A percentile compares a stretch with the other conserved stretches of the same genome.
Conservation (phyloP, 1,140 invertebrate species). For the Trichoplusia ni region DNA sequence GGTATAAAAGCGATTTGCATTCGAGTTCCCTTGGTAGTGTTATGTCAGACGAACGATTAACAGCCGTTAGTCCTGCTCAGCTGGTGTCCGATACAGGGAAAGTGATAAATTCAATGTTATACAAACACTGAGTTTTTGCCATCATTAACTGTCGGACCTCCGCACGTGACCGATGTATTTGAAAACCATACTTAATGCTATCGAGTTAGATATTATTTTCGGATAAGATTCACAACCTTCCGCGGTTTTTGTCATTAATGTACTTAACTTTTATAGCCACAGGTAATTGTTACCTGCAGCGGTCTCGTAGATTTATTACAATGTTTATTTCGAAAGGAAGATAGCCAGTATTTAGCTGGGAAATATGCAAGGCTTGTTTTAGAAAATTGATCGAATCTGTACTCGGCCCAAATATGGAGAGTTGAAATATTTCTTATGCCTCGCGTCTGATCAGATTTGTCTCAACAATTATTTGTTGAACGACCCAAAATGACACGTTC, state of each 20-base stretch:
- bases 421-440: neutral
- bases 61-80: constrained; percentile 44
- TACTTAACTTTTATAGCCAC: neutral
- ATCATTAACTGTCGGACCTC: constrained; percentile 19
- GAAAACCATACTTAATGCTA: neutral
- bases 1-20: neutral
- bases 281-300: neutral
- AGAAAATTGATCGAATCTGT: neutral
- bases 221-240: neutral
- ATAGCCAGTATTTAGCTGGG: neutral
- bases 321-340: neutral
- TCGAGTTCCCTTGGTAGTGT: constrained; percentile 49
- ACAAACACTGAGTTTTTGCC: constrained; percentile 44
- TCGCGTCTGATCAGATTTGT: neutral
- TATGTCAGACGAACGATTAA: constrained; percentile 51
- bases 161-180: neutral
- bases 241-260: constrained; percentile 7
- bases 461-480: constrained; percentile 14
- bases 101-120: constrained; percentile 56
- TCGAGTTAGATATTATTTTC: neutral
- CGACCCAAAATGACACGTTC: constrained; percentile 9
- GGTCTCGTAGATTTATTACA: neutral
- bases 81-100: constrained; percentile 57
- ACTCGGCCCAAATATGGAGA: neutral
- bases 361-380: neutral